Conservation (phyloP, 2,888 invertebrate species). For the Oxystoma pomonae region DNA sequence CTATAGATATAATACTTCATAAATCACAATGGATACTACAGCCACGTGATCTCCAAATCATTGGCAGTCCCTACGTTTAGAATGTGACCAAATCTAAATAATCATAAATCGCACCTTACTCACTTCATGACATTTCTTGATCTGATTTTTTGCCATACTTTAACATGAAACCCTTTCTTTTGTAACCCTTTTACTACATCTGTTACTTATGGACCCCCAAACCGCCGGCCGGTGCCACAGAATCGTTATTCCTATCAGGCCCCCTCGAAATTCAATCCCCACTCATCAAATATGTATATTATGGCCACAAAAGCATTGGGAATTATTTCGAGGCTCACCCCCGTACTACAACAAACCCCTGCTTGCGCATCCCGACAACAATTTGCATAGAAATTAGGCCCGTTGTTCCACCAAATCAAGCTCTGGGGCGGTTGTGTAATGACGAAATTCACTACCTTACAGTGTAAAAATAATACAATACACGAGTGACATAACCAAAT, state of each 20-base stretch:
- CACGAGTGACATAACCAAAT: too few relatives aligned
- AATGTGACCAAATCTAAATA: too few relatives aligned
- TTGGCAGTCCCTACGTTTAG: too few relatives aligned
- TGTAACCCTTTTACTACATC: background rate
- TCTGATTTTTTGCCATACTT: too few relatives aligned
- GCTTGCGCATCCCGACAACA: constrained; percentile 6
- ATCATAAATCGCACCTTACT: too few relatives aligned
- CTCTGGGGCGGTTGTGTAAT: background rate
- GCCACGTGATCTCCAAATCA: too few relatives aligned
- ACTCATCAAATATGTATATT: constrained; percentile 3
- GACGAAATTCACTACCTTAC: too few relatives aligned
- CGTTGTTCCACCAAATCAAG: constrained; percentile 11
- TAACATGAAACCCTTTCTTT: too few relatives aligned
- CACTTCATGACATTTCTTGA: too few relatives aligned
- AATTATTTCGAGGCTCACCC: background rate
- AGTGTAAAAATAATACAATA: too few relatives aligned
- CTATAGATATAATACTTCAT: too few relatives aligned
- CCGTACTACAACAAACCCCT: background rate
- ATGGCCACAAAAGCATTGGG: background rate
- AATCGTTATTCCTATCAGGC: background rate
- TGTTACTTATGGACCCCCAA: background rate
- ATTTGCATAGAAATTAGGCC: constrained; percentile 10
- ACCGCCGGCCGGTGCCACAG: background rate
- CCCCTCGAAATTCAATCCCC: background rate
- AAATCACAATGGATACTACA: too few relatives aligned